Conservation (phyloP, 2,113 vertebrate species). For the Hiodon tergisus region DNA sequence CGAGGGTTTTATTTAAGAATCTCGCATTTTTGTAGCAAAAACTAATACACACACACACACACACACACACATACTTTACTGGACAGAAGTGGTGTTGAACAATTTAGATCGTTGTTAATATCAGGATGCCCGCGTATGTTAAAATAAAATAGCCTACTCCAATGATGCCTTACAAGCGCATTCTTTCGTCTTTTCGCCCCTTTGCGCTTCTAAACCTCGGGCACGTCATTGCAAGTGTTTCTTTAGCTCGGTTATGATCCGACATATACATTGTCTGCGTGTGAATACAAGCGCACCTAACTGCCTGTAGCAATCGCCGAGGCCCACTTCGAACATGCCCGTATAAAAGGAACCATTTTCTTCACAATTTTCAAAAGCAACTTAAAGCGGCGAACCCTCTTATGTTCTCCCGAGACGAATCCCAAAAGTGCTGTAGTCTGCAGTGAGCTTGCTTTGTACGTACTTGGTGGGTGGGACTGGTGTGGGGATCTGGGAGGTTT, state of each 20-base stretch:
- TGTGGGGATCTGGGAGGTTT: constrained; percentile 62
- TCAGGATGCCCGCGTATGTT: too few relatives aligned
- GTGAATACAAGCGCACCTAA: constrained; percentile 39
- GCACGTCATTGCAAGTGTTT: constrained; percentile 50
- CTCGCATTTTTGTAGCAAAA: too few relatives aligned
- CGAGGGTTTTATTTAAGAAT: too few relatives aligned
- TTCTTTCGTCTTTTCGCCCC: too few relatives aligned
- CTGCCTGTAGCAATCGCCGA: constrained; percentile 26
- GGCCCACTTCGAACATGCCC: constrained; percentile 43
- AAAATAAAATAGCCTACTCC: too few relatives aligned
- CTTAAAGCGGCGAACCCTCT: constrained; percentile 10
- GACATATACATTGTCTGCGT: constrained; percentile 40
- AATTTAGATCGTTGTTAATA: too few relatives aligned
- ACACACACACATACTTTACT: too few relatives aligned
- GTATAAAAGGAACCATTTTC: constrained; percentile 43
- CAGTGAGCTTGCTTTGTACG: constrained; percentile 44
- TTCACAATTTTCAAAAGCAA: constrained; percentile 16
- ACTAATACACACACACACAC: too few relatives aligned
- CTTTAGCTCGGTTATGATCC: constrained; percentile 48
- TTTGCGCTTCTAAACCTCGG: constrained; percentile 15
- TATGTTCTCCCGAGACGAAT: constrained; percentile 24
- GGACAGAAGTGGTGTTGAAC: too few relatives aligned
- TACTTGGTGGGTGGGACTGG: constrained; percentile 64
- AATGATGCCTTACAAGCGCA: too few relatives aligned
- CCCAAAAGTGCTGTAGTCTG: constrained; percentile 19